Evolutionary conservation across 1,140 invertebrate genomes (phyloP), one percentile per base, ranked within the genome.

Genomic region (Trachelipus rathkii): DNA sequence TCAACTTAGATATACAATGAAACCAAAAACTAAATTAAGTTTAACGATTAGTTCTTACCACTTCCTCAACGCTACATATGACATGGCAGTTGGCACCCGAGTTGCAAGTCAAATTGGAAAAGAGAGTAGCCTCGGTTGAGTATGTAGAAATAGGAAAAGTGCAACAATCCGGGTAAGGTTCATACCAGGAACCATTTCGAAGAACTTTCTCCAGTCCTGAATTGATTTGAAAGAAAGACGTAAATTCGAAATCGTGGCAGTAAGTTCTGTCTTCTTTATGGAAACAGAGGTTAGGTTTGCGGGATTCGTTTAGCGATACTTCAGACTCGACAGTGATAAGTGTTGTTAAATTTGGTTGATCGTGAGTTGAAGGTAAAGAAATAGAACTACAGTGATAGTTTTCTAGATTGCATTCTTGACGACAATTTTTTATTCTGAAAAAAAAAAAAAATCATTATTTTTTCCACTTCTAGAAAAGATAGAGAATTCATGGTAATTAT

Each of bases 401-500:
- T 60, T 60, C 50, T 13, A 60, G 11, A 19, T 8, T 2, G 50
- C 50, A 60, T 60, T 60, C 50, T 8, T 60, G 2, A 3, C 8
- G 50, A 60, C 50, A 60, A 19, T 60, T 60, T 60, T 13, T 60
- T 13, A 60, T 60, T 60, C 50, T 60, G 50, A 60, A 33, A 33
- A 33, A 1, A 6, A 33, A 33, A 33, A n/a, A 33, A 1, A 33
- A 3, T 33, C 33, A 33, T 33, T 33, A 33, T 33, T 33, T 33
- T 33, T 33, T 6, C 1, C 33, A 33, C 33, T 33, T 33, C 33
- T 33, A 33, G 33, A 33, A 33, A 33, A n/a, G n/a, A n/a, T n/a
- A n/a, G n/a, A n/a, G n/a, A n/a, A n/a, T n/a, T n/a, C n/a, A n/a
- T n/a, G n/a, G n/a, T n/a, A n/a, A n/a, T n/a, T n/a, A n/a, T n/a